Evolutionary conservation across 2,113 vertebrate species (phyloP), one percentile per base, ranked within the genome.

Genomic region (Tylochromis polylepis): DNA sequence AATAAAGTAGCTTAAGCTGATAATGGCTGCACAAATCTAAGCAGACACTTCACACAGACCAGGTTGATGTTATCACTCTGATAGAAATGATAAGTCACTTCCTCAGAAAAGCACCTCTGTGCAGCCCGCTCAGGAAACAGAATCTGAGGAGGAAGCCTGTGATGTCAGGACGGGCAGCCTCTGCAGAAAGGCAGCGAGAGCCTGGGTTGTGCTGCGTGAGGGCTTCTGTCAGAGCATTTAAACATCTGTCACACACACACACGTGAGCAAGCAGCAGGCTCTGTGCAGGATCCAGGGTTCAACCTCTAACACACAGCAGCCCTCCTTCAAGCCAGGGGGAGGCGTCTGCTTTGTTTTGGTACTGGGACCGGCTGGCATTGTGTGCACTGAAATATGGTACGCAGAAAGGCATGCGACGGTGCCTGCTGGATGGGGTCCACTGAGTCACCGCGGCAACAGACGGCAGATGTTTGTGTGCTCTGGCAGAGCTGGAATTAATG

Each of bases 401-500:
- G 22, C 18, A 75, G 49, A 59, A 78, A 80, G 59, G 85, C 16
- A 41, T 43, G 70, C 59, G 51, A 20, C 24, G 29, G 78, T 36
- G 46, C 55, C 38, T 53, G 77, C 51, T 83, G 72, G 59, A 86
- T 34, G 3, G 81, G 85, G 67, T 86, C 65, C 86, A 90, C 22
- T 41, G 77, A 86, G 55, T 92, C 86, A 62, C 31, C 6, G 29
- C 6, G 11, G 43, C 84, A 85, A 83, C 88, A 85, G 56, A 83
- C 51, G 29, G 81, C 87, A 89, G 87, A 90, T 90, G 89, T 87
- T 83, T 87, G 88, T 89, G 85, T 87, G 82, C 36, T 58, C 81
- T 87, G 84, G 85, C 85, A 85, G 90, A 83, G 49, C 57, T 49
- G 59, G 82, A 81, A 88, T 87, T 94, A 95, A 94, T 93, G 90